phyloP scores from a whole-genome alignment of 2,113 vertebrate species.

The Crotalus tigris region DNA sequence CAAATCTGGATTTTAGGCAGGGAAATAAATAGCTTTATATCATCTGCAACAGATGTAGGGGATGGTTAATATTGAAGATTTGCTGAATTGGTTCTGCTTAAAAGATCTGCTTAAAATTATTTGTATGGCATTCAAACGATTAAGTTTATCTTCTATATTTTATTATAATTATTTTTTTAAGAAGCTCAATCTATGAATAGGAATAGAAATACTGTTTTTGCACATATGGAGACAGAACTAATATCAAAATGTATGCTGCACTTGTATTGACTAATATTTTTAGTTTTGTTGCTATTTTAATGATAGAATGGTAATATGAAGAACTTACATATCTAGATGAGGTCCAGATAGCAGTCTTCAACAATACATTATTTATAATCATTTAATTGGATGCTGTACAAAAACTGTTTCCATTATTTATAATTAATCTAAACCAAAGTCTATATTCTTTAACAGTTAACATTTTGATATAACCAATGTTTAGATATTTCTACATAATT shows the following conservation, averaged over 20 bases:
- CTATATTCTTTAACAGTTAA: slow-evolving; percentile 39
- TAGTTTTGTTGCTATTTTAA: slow-evolving; percentile 45
- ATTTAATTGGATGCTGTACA: neutral
- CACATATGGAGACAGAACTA: slow-evolving; percentile 47
- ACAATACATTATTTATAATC: slow-evolving; percentile 33
- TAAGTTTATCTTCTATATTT: slow-evolving; percentile 55
- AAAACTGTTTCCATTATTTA: slow-evolving; percentile 23
- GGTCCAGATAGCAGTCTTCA: slow-evolving; percentile 24
- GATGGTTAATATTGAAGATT: slow-evolving; percentile 31
- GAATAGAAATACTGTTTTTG: slow-evolving; percentile 54
- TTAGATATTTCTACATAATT: slow-evolving; percentile 17
- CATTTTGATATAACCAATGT: neutral
- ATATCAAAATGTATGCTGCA: slow-evolving; percentile 50
- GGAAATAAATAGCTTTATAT: slow-evolving; percentile 39
- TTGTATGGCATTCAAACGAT: slow-evolving; percentile 26
- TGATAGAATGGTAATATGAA: slow-evolving; percentile 36
- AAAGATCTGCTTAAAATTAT: slow-evolving; percentile 39
- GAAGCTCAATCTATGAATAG: slow-evolving; percentile 43
- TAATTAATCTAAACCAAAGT: slow-evolving; percentile 32
- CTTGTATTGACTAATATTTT: slow-evolving; percentile 43
- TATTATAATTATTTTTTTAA: slow-evolving; percentile 64
- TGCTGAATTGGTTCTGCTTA: slow-evolving; percentile 28
- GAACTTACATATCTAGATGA: slow-evolving; percentile 46
- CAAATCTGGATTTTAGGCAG: slow-evolving; percentile 28
- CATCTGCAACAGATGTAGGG: slow-evolving; percentile 1